Percentiles rank a stretch among this genome's conserved stretches.
phyloP scores from a whole-genome alignment of 2,113 vertebrate species.

The Callipepla squamata region DNA sequence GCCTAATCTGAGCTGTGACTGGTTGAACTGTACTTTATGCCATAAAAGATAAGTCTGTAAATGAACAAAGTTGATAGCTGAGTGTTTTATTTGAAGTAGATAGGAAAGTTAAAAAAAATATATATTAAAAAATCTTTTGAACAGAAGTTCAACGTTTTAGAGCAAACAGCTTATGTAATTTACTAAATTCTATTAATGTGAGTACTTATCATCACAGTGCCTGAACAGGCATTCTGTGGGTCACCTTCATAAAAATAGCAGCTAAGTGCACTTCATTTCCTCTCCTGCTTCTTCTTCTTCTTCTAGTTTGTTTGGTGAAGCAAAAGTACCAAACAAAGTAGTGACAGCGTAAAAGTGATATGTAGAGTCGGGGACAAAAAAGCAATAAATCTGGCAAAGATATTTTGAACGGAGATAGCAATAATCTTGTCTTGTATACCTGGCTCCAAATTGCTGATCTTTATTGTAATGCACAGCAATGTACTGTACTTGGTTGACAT shows the following conservation, averaged over 20 bases:
- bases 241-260: constrained; percentile 40
- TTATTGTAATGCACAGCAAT: constrained; percentile 66
- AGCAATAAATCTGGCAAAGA: constrained; percentile 51
- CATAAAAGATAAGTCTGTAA: background rate
- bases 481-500: constrained; percentile 28
- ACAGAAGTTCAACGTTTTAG: constrained; percentile 16
- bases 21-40: constrained; percentile 14
- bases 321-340: constrained; percentile 21
- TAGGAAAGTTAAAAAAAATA: background rate
- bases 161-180: constrained; percentile 44
- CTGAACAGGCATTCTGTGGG: background rate
- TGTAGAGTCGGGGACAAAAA: constrained; percentile 51
- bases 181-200: constrained; percentile 38
- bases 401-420: constrained; percentile 59
- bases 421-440: constrained; percentile 59
- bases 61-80: constrained; percentile 19
- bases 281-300: background rate
- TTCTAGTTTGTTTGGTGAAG: constrained; percentile 42
- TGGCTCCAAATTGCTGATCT: constrained; percentile 50
- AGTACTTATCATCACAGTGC: background rate
- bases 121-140: background rate
- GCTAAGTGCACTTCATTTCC: constrained; percentile 10
- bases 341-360: constrained; percentile 44
- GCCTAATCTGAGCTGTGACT: background rate
- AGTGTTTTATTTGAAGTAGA: constrained; percentile 36